A percentile compares a stretch with the other conserved stretches of the same genome.
These are phyloP conservation scores for Caranx ignobilis DNA, from an alignment of 2,113 vertebrate species.

Conservation along the genomic window DNA sequence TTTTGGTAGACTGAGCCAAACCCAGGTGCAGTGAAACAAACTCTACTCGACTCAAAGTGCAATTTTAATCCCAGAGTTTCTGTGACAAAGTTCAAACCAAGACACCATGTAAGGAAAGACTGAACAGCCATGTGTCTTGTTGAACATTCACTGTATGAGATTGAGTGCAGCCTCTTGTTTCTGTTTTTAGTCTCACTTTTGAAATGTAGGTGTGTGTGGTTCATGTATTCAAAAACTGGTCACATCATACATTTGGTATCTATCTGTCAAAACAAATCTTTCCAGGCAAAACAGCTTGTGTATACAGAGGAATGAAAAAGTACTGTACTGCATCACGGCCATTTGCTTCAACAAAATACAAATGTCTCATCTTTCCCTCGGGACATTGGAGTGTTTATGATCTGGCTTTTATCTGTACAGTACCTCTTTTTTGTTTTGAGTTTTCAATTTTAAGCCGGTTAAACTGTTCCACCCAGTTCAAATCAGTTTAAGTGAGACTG, in stretches of 20 bases:
- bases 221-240: not conserved
- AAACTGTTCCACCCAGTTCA: not conserved
- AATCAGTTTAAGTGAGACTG: not conserved
- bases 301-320: constrained; percentile 9
- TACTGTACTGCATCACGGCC: not conserved
- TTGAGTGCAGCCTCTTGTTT: constrained; percentile 2
- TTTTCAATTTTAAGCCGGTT: not conserved
- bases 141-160: not conserved
- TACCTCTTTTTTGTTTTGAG: not conserved
- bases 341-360: not conserved
- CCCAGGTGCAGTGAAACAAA: constrained; percentile 22
- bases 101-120: not conserved
- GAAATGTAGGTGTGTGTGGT: not conserved
- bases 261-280: constrained; percentile 25
- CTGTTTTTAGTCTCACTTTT: not conserved
- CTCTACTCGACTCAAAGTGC: not conserved
- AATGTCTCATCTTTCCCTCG: constrained; percentile 3
- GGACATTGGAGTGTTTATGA: not conserved
- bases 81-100: not conserved
- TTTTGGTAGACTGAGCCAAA: not conserved
- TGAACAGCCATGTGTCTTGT: not conserved
- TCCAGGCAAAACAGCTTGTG: not conserved
- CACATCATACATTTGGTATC: not conserved
- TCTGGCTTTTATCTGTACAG: constrained; percentile 8
- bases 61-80: not conserved